Evolutionary conservation across 2,113 vertebrate species (phyloP).

Genomic region (Notothenia rossii): DNA sequence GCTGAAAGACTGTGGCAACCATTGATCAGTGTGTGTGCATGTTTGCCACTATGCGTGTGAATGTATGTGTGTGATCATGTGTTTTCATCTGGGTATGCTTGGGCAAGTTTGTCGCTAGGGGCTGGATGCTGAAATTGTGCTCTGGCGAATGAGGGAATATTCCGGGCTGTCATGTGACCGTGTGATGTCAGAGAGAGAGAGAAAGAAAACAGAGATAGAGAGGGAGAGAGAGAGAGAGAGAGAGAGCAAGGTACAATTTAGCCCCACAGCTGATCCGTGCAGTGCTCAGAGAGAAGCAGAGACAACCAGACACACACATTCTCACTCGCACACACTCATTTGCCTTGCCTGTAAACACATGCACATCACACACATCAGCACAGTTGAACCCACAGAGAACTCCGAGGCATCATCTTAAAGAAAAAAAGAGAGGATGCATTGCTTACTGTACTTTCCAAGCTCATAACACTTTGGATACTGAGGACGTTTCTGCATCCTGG

Average conservation of each 20-base stretch:
- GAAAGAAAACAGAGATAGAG: constrained; percentile 52
- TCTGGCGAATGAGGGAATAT: constrained; percentile 79
- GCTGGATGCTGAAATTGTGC: constrained; percentile 66
- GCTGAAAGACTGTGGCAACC: constrained; percentile 50
- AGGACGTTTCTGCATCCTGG: constrained; percentile 54
- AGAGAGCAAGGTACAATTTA: constrained; percentile 82
- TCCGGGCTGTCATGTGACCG: constrained; percentile 69
- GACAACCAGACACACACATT: constrained; percentile 62
- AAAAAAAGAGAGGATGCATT: constrained; percentile 40
- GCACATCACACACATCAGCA: constrained; percentile 21
- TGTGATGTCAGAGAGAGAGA: constrained; percentile 80
- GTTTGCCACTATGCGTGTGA: background rate
- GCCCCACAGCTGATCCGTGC: constrained; percentile 82
- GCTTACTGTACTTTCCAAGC: constrained; percentile 50
- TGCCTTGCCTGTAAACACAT: constrained; percentile 46
- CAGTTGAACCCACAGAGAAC: constrained; percentile 30
- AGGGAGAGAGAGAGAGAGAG: constrained; percentile 50
- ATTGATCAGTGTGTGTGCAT: constrained; percentile 35
- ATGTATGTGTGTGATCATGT: constrained; percentile 15
- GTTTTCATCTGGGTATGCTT: constrained; percentile 32
- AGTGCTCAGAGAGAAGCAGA: constrained; percentile 75
- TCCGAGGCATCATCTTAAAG: constrained; percentile 32
- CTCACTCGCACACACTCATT: constrained; percentile 44
- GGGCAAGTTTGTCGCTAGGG: constrained; percentile 60
- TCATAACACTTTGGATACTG: constrained; percentile 59